These are phyloP conservation scores for Strongylocentrotus purpuratus DNA, from an alignment of 35 echinoderm and acorn worm species.

Conservation along the genomic window DNA sequence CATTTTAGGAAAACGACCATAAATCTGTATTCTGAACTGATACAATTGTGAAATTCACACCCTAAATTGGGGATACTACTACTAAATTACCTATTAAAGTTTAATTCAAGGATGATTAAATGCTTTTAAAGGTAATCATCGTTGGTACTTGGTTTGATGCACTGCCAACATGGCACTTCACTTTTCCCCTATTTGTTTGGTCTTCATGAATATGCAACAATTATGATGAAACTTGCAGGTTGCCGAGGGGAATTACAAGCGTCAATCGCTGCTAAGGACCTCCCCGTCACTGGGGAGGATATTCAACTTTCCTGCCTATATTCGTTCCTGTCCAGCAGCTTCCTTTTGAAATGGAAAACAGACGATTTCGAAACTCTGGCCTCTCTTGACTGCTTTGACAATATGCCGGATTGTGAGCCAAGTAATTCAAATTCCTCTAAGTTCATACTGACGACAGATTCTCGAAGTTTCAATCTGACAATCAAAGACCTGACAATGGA, in stretches of 20 bases:
- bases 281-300: not conserved
- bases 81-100: too few relatives aligned
- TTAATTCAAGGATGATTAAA: too few relatives aligned
- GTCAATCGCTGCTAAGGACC: not conserved
- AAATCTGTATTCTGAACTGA: too few relatives aligned
- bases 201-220: too few relatives aligned
- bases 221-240: not conserved
- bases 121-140: too few relatives aligned
- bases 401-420: not conserved
- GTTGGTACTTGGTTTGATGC: too few relatives aligned
- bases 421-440: not conserved
- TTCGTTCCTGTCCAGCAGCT: not conserved
- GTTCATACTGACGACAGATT: not conserved
- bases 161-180: too few relatives aligned
- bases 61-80: too few relatives aligned
- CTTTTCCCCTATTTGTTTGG: too few relatives aligned
- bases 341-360: not conserved
- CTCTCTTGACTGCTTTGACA: not conserved
- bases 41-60: too few relatives aligned
- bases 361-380: not conserved
- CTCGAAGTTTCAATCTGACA: not conserved
- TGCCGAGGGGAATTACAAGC: not conserved
- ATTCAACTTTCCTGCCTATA: not conserved
- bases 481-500: not conserved
- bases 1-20: too few relatives aligned